Evolutionary conservation across 2,888 invertebrate genomes (phyloP).

Genomic region (Nymphalis c-album): DNA sequence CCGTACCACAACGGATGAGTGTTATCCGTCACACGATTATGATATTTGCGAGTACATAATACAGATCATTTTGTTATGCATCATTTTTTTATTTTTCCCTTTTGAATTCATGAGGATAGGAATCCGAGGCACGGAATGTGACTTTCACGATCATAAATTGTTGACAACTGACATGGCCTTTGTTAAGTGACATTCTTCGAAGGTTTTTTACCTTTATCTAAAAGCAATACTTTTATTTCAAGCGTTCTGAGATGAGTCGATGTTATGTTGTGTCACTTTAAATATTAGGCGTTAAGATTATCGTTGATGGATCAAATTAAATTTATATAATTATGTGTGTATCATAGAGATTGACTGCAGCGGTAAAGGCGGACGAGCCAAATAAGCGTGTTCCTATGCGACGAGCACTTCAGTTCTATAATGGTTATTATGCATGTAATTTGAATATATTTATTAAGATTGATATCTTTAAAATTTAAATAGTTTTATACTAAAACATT

Average conservation of each 20-base stretch:
- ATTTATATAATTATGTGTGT: neutral
- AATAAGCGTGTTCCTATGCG: no score
- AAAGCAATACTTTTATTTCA: slow-evolving; percentile 32
- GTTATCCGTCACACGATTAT: slow-evolving; percentile 21
- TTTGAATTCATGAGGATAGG: slow-evolving; percentile 21
- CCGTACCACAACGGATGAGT: neutral
- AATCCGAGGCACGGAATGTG: slow-evolving; percentile 36
- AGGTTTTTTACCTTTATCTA: slow-evolving; percentile 40
- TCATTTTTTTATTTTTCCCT: slow-evolving; percentile 26
- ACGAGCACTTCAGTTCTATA: no score
- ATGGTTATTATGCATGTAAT: no score
- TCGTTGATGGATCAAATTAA: neutral
- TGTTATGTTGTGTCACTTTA: slow-evolving; percentile 4
- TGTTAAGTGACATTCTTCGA: slow-evolving; percentile 40
- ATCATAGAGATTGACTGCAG: no score
- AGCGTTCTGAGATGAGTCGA: slow-evolving; percentile 3
- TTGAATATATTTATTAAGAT: no score
- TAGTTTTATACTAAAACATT: no score
- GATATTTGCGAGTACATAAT: slow-evolving; percentile 24
- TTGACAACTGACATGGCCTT: slow-evolving; percentile 42
- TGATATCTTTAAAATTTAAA: no score
- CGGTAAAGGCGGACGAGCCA: no score
- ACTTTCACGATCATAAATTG: slow-evolving; percentile 43
- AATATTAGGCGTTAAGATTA: slow-evolving; percentile 3
- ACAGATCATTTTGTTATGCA: slow-evolving; percentile 34